Conservation (phyloP, 1,140 invertebrate species). For the Dolichoris vasculosae region DNA sequence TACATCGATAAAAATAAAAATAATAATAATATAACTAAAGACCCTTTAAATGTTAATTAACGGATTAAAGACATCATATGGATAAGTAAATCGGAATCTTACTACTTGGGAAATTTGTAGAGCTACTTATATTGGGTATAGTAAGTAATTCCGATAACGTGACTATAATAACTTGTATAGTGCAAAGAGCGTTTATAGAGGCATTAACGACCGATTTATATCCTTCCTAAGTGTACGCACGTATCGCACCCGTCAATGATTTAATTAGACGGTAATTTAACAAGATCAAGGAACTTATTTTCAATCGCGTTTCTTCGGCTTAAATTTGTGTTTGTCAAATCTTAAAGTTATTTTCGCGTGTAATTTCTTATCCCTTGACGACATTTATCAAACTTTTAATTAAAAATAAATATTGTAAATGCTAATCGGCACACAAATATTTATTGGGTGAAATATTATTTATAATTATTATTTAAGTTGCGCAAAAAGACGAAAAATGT, state of each 20-base stretch:
- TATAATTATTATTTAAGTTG: background rate
- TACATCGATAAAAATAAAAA: too few species aligned
- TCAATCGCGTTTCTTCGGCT: background rate
- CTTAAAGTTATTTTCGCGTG: too few species aligned
- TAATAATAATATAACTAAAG: too few species aligned
- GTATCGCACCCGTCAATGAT: background rate
- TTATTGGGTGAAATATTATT: too few species aligned
- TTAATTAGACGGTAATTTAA: background rate
- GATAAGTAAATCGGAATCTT: background rate
- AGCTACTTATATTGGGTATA: background rate
- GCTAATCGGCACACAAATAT: too few species aligned
- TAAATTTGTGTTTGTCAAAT: too few species aligned
- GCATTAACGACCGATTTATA: background rate
- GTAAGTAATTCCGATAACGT: slow-evolving; percentile 42
- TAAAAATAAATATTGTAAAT: too few species aligned
- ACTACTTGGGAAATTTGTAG: background rate
- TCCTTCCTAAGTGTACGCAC: background rate
- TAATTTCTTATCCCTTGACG: too few species aligned
- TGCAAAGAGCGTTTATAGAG: background rate
- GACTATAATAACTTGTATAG: slow-evolving; percentile 40
- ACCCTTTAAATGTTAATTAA: too few species aligned
- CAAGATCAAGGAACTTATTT: background rate
- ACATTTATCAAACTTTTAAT: too few species aligned
- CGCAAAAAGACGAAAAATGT: background rate
- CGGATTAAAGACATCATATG: background rate